Evolutionary conservation across 2,113 vertebrate species (phyloP), one percentile per base, ranked within the genome.

Genomic region (Micronycteris hirsuta): DNA sequence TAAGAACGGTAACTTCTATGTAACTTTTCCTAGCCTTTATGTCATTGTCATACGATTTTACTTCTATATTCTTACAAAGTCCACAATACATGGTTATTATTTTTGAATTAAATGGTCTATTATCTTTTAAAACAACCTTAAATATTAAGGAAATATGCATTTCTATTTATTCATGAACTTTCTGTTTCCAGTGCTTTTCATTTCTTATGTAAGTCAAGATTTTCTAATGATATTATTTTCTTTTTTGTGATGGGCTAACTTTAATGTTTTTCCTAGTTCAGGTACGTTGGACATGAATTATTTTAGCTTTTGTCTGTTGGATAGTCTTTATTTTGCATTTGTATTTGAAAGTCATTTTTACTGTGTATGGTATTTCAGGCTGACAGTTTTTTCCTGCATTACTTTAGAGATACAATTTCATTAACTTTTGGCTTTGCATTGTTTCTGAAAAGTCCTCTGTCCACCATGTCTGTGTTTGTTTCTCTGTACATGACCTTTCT

Each of bases 221-320:
- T 87, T 88, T 58, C 6, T 81, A 65, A 20, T 94, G 43, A 63
- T 88, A 9, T 4, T 12, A 26, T 63, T 96, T 86, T 87, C 54
- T n/a, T 95, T 88, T 68, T 91, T 70, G 19, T 68, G 36, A 26
- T 89, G 24, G 47, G n/a, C 36, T 93, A 58, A 26, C 43, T 87
- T 92, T 47, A 94, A 78, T 84, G 47, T 41, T 87, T 78, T 45
- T 61, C 93, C 36, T 91, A 74, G 77, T 84, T 58, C 15, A 78
- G 49, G 7, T 86, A 4, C 67, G 47, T 77, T 33, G 31, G 33
- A 65, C 52, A 70, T 92, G 26, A 90, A 49, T 86, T 80, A 73
- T 45, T 74, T 93, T 49, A 87, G 41, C 49, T 94, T 94, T 89
- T 93, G 45, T 83, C 86, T 70, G 13, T 77, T 90, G 26, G 65